Evolutionary conservation across 2,113 vertebrate species (phyloP), one percentile per base, ranked within the genome.

Genomic region (Tetrax tetrax): DNA sequence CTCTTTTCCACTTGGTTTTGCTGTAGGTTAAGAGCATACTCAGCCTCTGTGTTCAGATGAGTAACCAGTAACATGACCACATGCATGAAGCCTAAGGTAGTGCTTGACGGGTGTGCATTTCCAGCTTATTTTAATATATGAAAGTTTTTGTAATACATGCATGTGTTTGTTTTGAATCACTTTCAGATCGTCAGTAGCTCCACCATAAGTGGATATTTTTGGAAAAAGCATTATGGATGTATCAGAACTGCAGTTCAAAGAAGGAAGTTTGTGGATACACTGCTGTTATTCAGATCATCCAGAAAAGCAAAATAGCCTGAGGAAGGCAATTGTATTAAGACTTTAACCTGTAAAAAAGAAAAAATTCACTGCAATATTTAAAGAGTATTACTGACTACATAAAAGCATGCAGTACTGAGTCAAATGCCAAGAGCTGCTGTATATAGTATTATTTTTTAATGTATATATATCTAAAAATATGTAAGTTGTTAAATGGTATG

Each of bases 51-150:
- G 17, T 14, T 66, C 69, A 6, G 29, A 7, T 21, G 56, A 66
- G 47, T 75, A 61, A 66, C 50, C 1, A 2, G 24, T 61, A 53
- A 50, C 37, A 24, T 13, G 37, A 22, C 15, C 8, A 2, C 60
- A 14, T 3, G 9, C 4, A 20, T 2, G 17, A 68, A 47, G 24
- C 61, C 43, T 9, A 4, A 54, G 64, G 70, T 15, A 28, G 38
- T 0, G 0, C 2, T 43, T 87, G 29, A 27, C 48, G 24, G 50
- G 17, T 29, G 27, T 11, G 57, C 5, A 0, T 17, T 60, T 68
- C 78, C 35, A 14, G 41, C 33, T 56, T 47, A 5, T 12, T 53
- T 76, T 28, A n/a, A 31, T 15, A 3, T 0, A 9, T 4, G 2
- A 1, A 51, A 27, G 18, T 5, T 35, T 47, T 35, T 29, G 10